Percentiles rank a stretch among this genome's conserved stretches.
phyloP scores from a whole-genome alignment of 2,888 invertebrate genomes.

The Drosophila engyochracea region DNA sequence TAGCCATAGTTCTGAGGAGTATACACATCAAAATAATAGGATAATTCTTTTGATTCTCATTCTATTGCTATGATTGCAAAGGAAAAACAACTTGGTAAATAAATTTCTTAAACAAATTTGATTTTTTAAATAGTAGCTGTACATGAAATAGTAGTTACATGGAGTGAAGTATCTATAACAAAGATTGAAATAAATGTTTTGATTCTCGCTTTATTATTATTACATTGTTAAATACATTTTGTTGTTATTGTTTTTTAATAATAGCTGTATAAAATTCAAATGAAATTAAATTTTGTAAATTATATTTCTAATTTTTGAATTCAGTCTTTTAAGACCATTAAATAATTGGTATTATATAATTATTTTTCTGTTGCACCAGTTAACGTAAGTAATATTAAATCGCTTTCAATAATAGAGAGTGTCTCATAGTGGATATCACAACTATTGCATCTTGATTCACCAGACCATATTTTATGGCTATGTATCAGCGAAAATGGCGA shows the following conservation, averaged over 20 bases:
- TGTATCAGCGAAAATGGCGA: constrained; percentile 67
- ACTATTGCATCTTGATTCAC: not conserved
- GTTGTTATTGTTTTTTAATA: not conserved
- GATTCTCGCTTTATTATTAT: not conserved
- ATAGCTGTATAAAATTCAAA: not conserved
- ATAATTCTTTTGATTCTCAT: not conserved
- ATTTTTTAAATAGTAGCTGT: not conserved
- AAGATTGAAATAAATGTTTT: not conserved
- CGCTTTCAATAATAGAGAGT: not conserved
- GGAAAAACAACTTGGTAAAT: not conserved
- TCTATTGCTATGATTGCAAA: not conserved
- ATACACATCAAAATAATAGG: not conserved
- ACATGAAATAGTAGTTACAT: not conserved
- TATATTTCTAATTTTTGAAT: not conserved
- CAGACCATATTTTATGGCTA: constrained; percentile 53
- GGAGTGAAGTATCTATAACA: not conserved
- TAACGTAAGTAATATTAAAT: not conserved
- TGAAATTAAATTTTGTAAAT: not conserved
- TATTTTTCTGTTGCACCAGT: not conserved
- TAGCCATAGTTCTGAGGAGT: not conserved
- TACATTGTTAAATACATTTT: not conserved
- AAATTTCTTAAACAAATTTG: not conserved
- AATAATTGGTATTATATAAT: not conserved
- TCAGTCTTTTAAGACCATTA: not conserved
- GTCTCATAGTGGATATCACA: not conserved